Percentiles rank a stretch among this genome's conserved stretches.
Evolutionary conservation across 2,113 vertebrate species (phyloP).

Genomic region (Erinaceus europaeus): DNA sequence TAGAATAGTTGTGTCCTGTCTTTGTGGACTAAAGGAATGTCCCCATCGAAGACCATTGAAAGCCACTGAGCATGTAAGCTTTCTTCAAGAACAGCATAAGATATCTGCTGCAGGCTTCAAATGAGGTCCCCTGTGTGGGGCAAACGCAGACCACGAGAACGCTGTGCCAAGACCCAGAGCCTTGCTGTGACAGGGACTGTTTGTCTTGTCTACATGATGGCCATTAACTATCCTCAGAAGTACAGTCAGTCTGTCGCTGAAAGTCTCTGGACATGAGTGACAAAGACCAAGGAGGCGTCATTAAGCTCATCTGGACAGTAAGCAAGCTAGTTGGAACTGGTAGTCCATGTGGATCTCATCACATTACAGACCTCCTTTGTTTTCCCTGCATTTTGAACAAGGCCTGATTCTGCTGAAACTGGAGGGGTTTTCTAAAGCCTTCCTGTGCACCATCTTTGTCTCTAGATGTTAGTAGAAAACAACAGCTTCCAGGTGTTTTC

Average conservation of each 20-base stretch:
- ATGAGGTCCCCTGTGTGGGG: not conserved
- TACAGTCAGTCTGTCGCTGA: not conserved
- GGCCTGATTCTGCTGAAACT: not conserved
- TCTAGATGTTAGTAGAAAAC: not conserved
- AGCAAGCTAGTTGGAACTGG: not conserved
- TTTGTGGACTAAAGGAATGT: not conserved
- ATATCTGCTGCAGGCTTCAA: not conserved
- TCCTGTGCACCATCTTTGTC: not conserved
- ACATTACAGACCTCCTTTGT: not conserved
- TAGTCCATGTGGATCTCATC: not conserved
- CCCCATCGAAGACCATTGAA: not conserved
- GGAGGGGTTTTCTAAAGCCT: not conserved
- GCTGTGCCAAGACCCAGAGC: not conserved
- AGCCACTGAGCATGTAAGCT: not conserved
- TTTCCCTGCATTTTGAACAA: not conserved
- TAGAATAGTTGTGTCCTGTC: not conserved
- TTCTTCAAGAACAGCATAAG: not conserved
- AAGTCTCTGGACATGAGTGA: not conserved
- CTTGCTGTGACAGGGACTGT: not conserved
- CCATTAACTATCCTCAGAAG: not conserved
- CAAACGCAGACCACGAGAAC: not conserved
- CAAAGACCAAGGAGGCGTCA: not conserved
- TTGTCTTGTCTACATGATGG: not conserved
- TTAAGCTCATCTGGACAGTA: not conserved
- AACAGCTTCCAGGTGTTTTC: not conserved